Conservation (phyloP, 2,113 vertebrate genomes). For the Chionis minor region DNA sequence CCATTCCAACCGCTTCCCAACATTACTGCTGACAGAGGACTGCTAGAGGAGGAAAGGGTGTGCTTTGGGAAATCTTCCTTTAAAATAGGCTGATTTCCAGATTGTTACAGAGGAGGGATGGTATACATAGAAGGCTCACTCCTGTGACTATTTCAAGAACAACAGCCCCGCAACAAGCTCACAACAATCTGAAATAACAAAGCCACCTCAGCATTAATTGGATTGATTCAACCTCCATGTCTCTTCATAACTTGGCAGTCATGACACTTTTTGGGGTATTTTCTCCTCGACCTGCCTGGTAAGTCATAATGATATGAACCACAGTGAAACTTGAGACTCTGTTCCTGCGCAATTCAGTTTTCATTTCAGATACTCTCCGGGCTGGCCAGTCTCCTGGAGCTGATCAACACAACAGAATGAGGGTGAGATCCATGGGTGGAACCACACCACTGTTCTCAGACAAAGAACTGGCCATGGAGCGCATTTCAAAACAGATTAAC, state of each 20-base stretch:
- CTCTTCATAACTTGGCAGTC: background rate
- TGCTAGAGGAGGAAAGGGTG: background rate
- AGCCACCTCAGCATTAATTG: background rate
- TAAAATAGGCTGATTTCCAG: background rate
- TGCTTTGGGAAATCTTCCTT: background rate
- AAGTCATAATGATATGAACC: background rate
- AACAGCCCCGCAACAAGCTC: background rate
- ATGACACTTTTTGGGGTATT: background rate
- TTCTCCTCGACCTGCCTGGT: background rate
- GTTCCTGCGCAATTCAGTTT: background rate
- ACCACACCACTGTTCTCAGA: background rate
- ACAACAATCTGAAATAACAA: background rate
- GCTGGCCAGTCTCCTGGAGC: background rate
- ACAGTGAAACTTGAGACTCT: background rate
- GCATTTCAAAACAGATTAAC: constrained; percentile 44
- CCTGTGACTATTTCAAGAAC: background rate
- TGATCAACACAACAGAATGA: background rate
- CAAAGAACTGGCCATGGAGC: background rate
- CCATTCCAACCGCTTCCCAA: background rate
- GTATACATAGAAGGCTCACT: background rate
- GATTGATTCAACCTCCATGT: background rate
- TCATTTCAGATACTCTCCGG: background rate
- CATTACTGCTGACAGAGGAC: background rate
- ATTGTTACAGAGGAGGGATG: background rate
- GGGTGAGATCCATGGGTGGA: constrained; percentile 1